Percentiles rank a stretch among this genome's conserved stretches.
phyloP scores from a whole-genome alignment of 1,140 invertebrate genomes.

The Zaprionus gabonicus region DNA sequence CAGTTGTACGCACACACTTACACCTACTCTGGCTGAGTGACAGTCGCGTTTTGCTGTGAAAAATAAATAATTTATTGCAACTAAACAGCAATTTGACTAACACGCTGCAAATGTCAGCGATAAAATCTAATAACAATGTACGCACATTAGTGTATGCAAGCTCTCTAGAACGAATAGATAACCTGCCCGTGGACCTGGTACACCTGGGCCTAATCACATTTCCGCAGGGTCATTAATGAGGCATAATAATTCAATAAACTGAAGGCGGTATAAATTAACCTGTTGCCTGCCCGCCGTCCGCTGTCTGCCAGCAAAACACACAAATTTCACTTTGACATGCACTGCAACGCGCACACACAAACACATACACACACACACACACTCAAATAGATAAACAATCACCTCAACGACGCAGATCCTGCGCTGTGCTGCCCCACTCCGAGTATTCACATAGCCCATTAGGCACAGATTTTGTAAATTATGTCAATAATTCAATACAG shows the following conservation, averaged over 20 bases:
- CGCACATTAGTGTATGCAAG: conserved; percentile 10
- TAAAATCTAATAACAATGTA: conserved; percentile 39
- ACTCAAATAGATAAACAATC: conserved; percentile 16
- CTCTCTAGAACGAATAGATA: background rate
- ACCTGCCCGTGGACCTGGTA: conserved; percentile 1
- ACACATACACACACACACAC: background rate
- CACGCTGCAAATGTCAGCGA: conserved; percentile 63
- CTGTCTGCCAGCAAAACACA: conserved; percentile 34
- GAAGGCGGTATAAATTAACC: conserved; percentile 80
- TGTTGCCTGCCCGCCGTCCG: conserved; percentile 51
- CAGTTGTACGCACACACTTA: conserved; percentile 2
- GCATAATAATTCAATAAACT: conserved; percentile 80
- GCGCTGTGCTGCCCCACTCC: conserved; percentile 51
- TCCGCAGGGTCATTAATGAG: conserved; percentile 69
- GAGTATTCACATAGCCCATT: conserved; percentile 74
- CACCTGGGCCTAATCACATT: conserved; percentile 57
- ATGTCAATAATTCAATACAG: conserved; percentile 83
- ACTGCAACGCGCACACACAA: conserved; percentile 44
- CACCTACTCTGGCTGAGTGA: background rate
- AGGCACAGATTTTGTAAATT: conserved; percentile 83
- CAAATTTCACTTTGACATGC: conserved; percentile 73
- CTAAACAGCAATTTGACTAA: conserved; percentile 59
- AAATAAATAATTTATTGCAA: conserved; percentile 47
- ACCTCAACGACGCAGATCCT: conserved; percentile 30
- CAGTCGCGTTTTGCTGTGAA: conserved; percentile 9